Base-by-base conservation (phyloP, 92 coral and sea anemone genomes). In the Palythoa caribaeorum region DNA sequence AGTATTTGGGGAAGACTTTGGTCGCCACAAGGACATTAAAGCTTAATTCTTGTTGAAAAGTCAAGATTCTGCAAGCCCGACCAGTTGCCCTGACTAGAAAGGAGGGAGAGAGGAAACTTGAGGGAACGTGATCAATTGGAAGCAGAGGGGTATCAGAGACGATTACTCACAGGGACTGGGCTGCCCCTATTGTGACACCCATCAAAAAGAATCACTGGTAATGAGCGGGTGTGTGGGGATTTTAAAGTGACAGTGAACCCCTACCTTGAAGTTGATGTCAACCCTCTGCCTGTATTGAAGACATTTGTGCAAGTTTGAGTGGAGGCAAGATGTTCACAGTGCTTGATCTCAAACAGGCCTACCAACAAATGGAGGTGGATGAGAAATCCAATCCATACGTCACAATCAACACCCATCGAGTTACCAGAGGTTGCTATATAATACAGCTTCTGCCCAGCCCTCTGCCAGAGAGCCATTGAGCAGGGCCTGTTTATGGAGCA, bases 391-490 rank as follows among this genome's bases (percentile, higher is more conserved):
- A 73, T 21, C 51, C 78, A 28, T 88, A 71, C 53, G 16, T 91
- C 9, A 90, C 92, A 15, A 83, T 93, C 35, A 90, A 90, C 47
- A 93, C 93, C 7, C 91, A 88, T 44, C 87, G 83, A 76, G 69
- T 62, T 88, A 51, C 73, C 91, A 90, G n/a, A 47, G 91, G 14
- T n/a, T 93, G 74, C 84, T 85, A 16, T 93, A 84, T 71, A 87
- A 91, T 35, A 84, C 88, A 3, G 90, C 96, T 15, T 93, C 94
- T 9, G 94, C 89, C 9, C 89, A 20, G 94, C 89, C 21, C 60
- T 93, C 9, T 93, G 94, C 92, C 94, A 91, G 83, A 62, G 89
- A 38, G 77, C 94, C n/a, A 94, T 92, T 92, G 92, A 92, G 16
- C 88, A 84, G 59, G 75, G 90, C 4, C 69, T 52, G 8, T 52